Base-by-base conservation (phyloP, 2,797 vertebrate genomes). In the Chlorospingus flavigularis region DNA sequence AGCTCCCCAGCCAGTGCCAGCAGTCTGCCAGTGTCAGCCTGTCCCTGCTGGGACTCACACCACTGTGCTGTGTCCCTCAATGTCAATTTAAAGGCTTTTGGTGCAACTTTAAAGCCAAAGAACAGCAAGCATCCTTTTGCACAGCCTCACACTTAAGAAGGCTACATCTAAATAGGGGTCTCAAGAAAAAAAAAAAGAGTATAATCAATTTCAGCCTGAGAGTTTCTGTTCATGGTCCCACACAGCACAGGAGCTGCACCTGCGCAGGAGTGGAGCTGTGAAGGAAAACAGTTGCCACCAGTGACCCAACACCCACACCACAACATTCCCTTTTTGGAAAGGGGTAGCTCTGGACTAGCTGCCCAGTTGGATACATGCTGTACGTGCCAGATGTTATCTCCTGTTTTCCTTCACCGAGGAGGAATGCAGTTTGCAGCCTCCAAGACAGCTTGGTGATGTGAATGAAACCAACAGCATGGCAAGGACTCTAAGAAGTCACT, bases 1-100 rank as follows among this genome's bases (percentile, higher is more conserved):
- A 53, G 47, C 7, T 72, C 13, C 11, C 10, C 7, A 7, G 0
- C 0, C 10, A 9, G 20, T 3, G 30, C 25, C 0, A 0, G 61
- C n/a, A 13, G 17, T 28, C 30, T 54, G 39, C 24, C 11, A 21
- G 2, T 0, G 10, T 21, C 68, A 33, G 17, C 12, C 31, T 5
- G n/a, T 19, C 47, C 53, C 47, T 48, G 16, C 58, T 61, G 60
- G 23, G 60, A 8, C 60, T 68, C 16, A 1, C 15, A 8, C 20
- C 0, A 1, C 73, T n/a, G 18, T 9, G 24, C 24, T 0, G 0
- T 15, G 21, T 7, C 43, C 51, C 24, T 63, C 35, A 3, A 0
- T 17, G 28, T 4, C 31, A n/a, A 43, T 63, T 54, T 6, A 58
- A 86, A 78, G 17, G 57, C 23, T 39, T 81, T 25, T 17, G 37